Evolutionary conservation across 2,888 invertebrate species (phyloP).

Genomic region (Gandaritis pyraliata): DNA sequence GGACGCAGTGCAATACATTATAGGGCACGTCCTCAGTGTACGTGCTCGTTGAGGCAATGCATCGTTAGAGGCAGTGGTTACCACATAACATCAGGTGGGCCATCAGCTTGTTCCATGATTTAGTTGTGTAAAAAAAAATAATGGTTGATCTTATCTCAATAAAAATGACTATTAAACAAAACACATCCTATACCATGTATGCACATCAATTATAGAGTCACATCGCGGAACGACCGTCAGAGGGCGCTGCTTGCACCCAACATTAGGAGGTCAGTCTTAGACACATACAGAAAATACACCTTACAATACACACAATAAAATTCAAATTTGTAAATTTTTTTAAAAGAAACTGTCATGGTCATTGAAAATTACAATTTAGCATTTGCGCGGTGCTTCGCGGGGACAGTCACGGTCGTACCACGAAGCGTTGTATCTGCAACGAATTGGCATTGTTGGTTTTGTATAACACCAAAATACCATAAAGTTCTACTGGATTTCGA

Average conservation of each 20-base stretch:
- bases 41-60: too few species aligned
- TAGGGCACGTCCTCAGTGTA: too few species aligned
- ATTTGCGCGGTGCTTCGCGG: constrained; percentile 24
- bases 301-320: constrained; percentile 6
- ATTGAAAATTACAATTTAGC: constrained; percentile 32
- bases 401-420: constrained; percentile 8
- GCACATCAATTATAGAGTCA: constrained; percentile 82
- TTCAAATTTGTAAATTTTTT: constrained; percentile 3
- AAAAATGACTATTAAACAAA: constrained; percentile 10
- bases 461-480: too few species aligned
- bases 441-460: constrained; percentile 5
- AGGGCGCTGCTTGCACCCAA: constrained; percentile 57
- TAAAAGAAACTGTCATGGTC: constrained; percentile 21
- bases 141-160: not conserved
- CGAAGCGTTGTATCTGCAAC: not conserved
- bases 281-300: constrained; percentile 20
- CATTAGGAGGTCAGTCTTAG: constrained; percentile 70
- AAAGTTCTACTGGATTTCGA: too few species aligned
- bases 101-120: too few species aligned
- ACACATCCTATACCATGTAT: constrained; percentile 73
- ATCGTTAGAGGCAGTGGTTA: too few species aligned
- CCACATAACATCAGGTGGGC: too few species aligned
- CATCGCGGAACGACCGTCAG: constrained; percentile 66
- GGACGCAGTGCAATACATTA: too few species aligned
- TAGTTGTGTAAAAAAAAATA: too few species aligned